phyloP scores from a whole-genome alignment of 2,113 vertebrate genomes.

The Taurulus bubalis region DNA sequence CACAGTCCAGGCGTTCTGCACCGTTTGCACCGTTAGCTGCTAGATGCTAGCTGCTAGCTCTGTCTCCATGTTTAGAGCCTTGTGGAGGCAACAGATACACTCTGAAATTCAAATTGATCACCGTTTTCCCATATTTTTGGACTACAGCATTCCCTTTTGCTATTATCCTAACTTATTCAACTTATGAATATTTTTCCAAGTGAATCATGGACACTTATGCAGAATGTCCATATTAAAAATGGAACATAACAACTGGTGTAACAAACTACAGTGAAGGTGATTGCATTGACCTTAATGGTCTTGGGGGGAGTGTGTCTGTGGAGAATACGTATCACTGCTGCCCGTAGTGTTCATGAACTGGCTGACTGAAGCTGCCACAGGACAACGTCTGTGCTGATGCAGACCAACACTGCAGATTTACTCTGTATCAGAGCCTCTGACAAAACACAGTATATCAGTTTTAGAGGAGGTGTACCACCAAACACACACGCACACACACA shows the following conservation, averaged over 20 bases:
- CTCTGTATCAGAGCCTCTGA: conserved; percentile 54
- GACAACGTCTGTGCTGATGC: conserved; percentile 41
- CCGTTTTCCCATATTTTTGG: too few relatives aligned
- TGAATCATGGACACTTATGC: neutral
- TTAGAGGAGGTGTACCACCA: conserved; percentile 63
- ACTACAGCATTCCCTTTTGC: too few relatives aligned
- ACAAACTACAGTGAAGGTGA: neutral
- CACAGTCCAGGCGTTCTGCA: too few relatives aligned
- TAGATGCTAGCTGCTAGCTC: too few relatives aligned
- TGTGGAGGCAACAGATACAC: too few relatives aligned
- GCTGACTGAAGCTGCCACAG: conserved; percentile 22
- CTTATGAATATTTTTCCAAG: too few relatives aligned
- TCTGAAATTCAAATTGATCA: too few relatives aligned
- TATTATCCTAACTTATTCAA: too few relatives aligned
- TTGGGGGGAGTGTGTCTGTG: neutral
- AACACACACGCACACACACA: conserved; percentile 39
- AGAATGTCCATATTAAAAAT: neutral
- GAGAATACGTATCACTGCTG: neutral
- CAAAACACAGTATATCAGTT: conserved; percentile 74
- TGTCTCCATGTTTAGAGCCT: too few relatives aligned
- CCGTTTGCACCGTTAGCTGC: too few relatives aligned
- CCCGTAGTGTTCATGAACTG: conserved; percentile 22
- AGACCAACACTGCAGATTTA: conserved; percentile 67
- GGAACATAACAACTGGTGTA: neutral
- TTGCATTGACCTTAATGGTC: neutral